Evolutionary conservation across 2,113 vertebrate genomes (phyloP), one percentile per base, ranked within the genome.

Genomic region (Rhinoderma darwinii): DNA sequence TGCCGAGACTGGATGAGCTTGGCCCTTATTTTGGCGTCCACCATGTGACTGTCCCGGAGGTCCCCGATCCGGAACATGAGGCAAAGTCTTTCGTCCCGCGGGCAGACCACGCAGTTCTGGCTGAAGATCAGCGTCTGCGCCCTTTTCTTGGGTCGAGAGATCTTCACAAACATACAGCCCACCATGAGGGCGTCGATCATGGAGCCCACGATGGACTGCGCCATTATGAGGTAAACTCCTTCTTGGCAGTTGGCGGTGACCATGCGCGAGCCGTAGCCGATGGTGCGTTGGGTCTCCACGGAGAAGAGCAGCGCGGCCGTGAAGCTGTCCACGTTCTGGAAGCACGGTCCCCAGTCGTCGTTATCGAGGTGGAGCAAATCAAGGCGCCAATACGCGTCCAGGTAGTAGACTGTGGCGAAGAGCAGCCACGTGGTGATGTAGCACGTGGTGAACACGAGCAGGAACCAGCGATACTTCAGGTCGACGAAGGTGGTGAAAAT

Each of bases 101-200:
- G 97, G 61, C 97, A 99, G 93, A 99, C 97, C 88, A 99, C 98
- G 0, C 98, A 97, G 0, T 97, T 96, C 88, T 96, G 98, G 94
- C 98, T 99, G 88, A 99, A 99, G 84, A 99, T 97, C 88, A 99
- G 91, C 41, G 98, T 99, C 95, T 99, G 98, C 1, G 98, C 98
- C 78, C 98, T 95, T 92, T 99, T 99, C 94, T 99, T 99, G 90
- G 98, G 98, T 90, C 99, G 97, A 1, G 98, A 99, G 91, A 99
- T 99, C 93, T 99, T 99, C 22, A 99, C 98, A 90, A 99, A 99
- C 98, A 99, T 99, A 92, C 98, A 99, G 59, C 98, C 98, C 93
- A 99, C 98, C 98, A 99, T 99, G 93, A 99, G 98, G 75, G 98
- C 98, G n/a, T 99, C 99, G 84, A 99, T 98, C 63, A 99, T 99